A percentile compares a stretch with the other conserved stretches of the same genome.
These are phyloP conservation scores for Cybosia mesomella DNA, from an alignment of 2,888 invertebrate genomes.

Conservation along the genomic window DNA sequence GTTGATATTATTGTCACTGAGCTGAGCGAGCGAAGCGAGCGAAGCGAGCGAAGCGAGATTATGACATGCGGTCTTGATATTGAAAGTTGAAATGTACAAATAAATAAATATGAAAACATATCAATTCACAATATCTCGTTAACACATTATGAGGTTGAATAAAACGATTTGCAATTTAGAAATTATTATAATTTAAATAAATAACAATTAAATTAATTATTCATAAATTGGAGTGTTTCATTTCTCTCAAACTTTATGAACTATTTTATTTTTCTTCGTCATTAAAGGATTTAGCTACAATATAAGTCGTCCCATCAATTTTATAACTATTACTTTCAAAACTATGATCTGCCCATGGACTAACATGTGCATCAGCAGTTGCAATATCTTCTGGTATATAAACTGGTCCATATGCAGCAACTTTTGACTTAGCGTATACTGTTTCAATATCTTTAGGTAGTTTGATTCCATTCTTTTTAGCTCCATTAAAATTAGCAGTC, in stretches of 20 bases:
- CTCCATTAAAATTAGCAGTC: constrained; percentile 15
- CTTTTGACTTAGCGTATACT: constrained; percentile 72
- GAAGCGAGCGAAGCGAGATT: too few relatives aligned
- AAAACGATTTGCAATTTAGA: neutral
- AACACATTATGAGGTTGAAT: neutral
- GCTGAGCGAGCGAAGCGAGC: too few relatives aligned
- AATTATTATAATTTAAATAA: constrained; percentile 2
- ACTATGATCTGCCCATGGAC: constrained; percentile 20
- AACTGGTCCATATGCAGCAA: constrained; percentile 64
- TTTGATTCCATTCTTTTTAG: constrained; percentile 33
- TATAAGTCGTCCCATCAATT: constrained; percentile 41
- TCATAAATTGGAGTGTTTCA: neutral
- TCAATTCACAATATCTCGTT: too few relatives aligned
- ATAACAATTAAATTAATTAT: neutral
- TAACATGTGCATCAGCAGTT: constrained; percentile 8
- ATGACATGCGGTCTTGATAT: too few relatives aligned
- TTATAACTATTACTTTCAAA: constrained; percentile 16
- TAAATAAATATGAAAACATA: too few relatives aligned
- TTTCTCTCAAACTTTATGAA: neutral
- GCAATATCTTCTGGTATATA: constrained; percentile 18
- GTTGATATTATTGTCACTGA: too few relatives aligned
- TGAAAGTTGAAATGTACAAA: too few relatives aligned
- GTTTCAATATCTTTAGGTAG: constrained; percentile 64
- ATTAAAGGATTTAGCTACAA: constrained; percentile 58
- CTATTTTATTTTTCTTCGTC: neutral